Evolutionary conservation across 2,113 vertebrate genomes (phyloP), one percentile per base, ranked within the genome.

Genomic region (Lepidothrix coronata): DNA sequence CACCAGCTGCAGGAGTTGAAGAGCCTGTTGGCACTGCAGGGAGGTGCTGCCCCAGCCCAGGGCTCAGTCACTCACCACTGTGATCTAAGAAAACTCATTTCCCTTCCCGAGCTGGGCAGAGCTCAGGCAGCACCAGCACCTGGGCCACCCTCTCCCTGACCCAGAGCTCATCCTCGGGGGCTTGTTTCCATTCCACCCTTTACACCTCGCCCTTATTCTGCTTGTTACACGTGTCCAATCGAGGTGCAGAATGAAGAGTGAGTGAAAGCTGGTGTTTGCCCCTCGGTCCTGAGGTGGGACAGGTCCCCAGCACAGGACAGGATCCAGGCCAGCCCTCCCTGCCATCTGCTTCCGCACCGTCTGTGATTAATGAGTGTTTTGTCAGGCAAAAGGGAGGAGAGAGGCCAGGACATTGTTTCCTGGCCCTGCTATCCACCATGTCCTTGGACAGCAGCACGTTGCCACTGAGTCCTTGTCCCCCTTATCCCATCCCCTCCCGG

Each of bases 211-310:
- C 48, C 58, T n/a, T 5, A 1, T 1, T 7, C 55, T 30, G 43
- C 33, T 3, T 3, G 4, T 18, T 10, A 12, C 65, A 0, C 3
- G 2, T 1, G 6, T 23, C 39, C 0, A 0, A 2, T 0, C 0
- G 49, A 63, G 46, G 20, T 30, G 49, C 20, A 85, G 57, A 30
- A 37, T 6, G 37, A n/a, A 5, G 37, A 12, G 13, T 8, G 11
- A 8, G 33, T 4, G 4, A 19, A 7, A 62, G 2, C 14, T 9
- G 70, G 22, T 25, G 16, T 49, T 65, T 62, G 59, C 68, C 49
- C 43, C 1, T 7, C 1, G 21, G 27, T 18, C 19, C 39, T 0
- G 5, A 23, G 41, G 24, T 0, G 4, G 78, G 67, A 14, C 28
- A 14, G 37, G 28, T 57, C 66, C 51, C 49, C 35, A 3, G 70